A percentile compares a stretch with the other conserved stretches of the same genome.
Conservation (phyloP, 2,888 invertebrate species). For the Caenorhabditis sp. region DNA sequence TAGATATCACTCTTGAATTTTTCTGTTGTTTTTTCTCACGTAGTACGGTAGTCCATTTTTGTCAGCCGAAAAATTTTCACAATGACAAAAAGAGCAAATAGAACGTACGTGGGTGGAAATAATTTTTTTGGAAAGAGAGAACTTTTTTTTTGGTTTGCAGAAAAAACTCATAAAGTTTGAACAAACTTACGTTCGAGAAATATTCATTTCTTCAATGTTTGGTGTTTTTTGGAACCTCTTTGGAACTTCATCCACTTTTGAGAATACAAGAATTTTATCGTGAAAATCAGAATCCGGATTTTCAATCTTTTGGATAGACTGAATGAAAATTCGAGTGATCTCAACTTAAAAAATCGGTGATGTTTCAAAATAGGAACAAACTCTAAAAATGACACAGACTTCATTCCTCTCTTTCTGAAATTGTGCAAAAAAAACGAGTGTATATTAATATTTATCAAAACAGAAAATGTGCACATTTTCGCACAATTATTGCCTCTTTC, state of each 20-base stretch:
- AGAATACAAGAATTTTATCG: too few species aligned
- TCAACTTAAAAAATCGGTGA: too few species aligned
- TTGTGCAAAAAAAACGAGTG: neutral
- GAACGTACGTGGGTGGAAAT: neutral
- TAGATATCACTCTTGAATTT: slow-evolving; percentile 35
- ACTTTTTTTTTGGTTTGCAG: neutral
- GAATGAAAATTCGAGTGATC: too few species aligned
- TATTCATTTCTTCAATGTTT: too few species aligned
- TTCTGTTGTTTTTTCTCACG: neutral
- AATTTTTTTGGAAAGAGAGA: too few species aligned
- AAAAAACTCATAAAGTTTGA: too few species aligned
- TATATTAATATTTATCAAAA: neutral
- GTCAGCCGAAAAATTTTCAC: too few species aligned
- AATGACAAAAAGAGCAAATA: neutral
- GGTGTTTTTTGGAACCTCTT: too few species aligned
- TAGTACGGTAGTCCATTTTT: neutral
- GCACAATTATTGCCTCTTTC: neutral
- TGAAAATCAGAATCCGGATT: too few species aligned
- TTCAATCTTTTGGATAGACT: too few species aligned
- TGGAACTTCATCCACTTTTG: too few species aligned
- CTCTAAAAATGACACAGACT: neutral
- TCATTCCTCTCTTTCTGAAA: neutral
- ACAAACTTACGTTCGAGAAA: too few species aligned
- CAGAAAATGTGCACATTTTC: neutral
- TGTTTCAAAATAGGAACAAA: neutral